Evolutionary conservation across 2,888 invertebrate species (phyloP).

Genomic region (Steromphala cineraria): DNA sequence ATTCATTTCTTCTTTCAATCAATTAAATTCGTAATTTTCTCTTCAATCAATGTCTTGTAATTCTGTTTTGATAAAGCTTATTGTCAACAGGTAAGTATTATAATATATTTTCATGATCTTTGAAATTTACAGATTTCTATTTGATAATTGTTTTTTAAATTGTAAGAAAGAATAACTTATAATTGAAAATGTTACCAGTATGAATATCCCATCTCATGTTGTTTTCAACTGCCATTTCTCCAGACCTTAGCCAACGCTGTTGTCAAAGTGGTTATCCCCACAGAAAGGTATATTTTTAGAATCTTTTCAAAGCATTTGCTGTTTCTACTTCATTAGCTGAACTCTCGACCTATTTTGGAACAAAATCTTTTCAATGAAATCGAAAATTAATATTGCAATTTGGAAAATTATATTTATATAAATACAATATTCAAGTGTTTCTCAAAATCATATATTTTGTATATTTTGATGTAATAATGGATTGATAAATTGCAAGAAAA

Average conservation of each 20-base stretch:
- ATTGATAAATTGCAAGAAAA: no score
- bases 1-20: neutral
- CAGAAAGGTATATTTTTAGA: conserved; percentile 85
- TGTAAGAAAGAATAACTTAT: neutral
- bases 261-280: conserved; percentile 98
- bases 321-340: no score
- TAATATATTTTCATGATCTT: neutral
- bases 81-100: neutral
- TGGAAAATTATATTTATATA: no score
- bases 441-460: no score
- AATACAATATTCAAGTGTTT: no score
- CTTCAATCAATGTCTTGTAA: neutral
- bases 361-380: no score
- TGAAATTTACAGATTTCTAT: neutral
- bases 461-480: no score
- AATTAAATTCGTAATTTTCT: neutral
- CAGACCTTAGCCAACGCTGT: conserved; percentile 91
- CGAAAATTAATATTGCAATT: no score
- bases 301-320: conserved; percentile 17
- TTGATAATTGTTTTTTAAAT: conserved; percentile 1
- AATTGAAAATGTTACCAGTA: conserved; percentile 12
- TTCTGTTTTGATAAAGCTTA: neutral
- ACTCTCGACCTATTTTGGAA: no score
- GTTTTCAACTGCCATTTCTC: conserved; percentile 73
- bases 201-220: conserved; percentile 40